Evolutionary conservation across 2,113 vertebrate species (phyloP), one percentile per base, ranked within the genome.

Genomic region (Bambusicola thoracicus): DNA sequence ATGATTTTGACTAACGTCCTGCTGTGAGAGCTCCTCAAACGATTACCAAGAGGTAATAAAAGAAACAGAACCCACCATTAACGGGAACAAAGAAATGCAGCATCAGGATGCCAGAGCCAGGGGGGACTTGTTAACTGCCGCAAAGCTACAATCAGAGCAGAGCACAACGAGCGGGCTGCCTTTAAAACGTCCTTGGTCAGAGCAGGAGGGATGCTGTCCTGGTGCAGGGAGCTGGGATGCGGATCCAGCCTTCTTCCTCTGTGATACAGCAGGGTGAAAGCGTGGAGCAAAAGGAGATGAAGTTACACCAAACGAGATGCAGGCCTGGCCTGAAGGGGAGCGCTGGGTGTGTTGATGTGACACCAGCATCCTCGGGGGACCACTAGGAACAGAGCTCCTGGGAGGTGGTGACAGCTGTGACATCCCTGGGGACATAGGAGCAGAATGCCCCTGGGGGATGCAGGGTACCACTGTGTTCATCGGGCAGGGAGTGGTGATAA

Each of bases 1-100:
- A 92, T 77, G 67, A 46, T 87, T 44, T 34, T 36, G 21, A 91
- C 82, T 61, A 38, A 76, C 75, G 36, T 72, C 90, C 85, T 65
- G 91, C 92, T 87, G 87, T 44, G 94, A 78, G 91, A 75, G 25
- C 62, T 91, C 24, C 11, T 86, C 80, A 44, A 68, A 86, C 53
- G 1, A 61, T 93, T 90, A 48, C 85, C 13, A 29, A 49, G 56
- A 85, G 76, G 87, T 77, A 91, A 95, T 78, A 86, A 91, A 95
- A 90, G 87, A 73, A 73, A 61, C 82, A 85, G 85, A 94, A 86
- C 81, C 51, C 53, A n/a, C 80, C 21, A 49, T 75, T 53, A 88
- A 78, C 0, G 1, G 46, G 65, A 90, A 91, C 38, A 89, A 69
- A 76, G 70, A 91, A 79, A 75, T 27, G 81, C 65, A 79, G 84